Base-by-base conservation (phyloP, 2,888 invertebrate species). In the Labia minor region DNA sequence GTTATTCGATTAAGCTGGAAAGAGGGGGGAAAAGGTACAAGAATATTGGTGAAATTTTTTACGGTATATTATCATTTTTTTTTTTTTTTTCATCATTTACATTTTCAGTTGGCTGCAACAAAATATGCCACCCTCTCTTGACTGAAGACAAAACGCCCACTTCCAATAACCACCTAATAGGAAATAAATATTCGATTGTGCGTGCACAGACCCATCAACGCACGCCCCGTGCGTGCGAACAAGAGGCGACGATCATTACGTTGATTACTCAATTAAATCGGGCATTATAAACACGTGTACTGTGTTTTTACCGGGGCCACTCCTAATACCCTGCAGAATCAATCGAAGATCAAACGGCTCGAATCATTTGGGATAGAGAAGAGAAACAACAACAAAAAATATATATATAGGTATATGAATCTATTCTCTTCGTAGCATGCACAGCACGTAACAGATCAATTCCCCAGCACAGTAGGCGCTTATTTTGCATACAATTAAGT, bases 271-370 rank as follows among this genome's bases (percentile, higher is more conserved):
- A 49, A 49, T 49, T 49, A 49, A 49, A 49, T 14, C 6, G 49
- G n/a, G 49, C 49, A 49, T 49, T 49, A n/a, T n/a, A n/a, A 8
- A 49, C 49, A 49, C 49, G 49, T 49, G 49, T 49, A 49, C 49
- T 16, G 14, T 49, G 26, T 3, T 26, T 26, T 26, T 26, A 26
- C 49, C 3, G 16, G 49, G 16, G 14, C 49, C 49, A 49, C 49
- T 49, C 49, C 49, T 14, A n/a, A 26, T 3, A 3, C 26, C 26
- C 26, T 6, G 26, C 26, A 26, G n/a, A n/a, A n/a, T n/a, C n/a
- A n/a, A n/a, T n/a, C n/a, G n/a, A n/a, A n/a, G n/a, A n/a, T n/a
- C n/a, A n/a, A n/a, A n/a, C n/a, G n/a, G n/a, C n/a, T n/a, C n/a
- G 26, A 26, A 26, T 26, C 26, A 8, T 26, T 8, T 26, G 26